These are phyloP conservation scores for Syngnathus scovelli DNA, from an alignment of 2,113 vertebrate species.

Conservation along the genomic window DNA sequence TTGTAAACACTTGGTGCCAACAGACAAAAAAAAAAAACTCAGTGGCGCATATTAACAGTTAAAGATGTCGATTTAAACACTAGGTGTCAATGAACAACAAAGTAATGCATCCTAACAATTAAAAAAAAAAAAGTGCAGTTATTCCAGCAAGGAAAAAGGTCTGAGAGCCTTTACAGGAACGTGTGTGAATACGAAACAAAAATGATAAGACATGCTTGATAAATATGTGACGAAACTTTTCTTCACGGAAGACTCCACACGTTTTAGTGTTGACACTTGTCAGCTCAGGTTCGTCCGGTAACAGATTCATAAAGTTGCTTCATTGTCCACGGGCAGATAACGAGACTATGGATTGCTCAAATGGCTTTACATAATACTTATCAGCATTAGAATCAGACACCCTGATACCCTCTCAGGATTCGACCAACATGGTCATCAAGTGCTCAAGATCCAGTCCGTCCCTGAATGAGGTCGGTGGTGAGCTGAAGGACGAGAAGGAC, in stretches of 20 bases:
- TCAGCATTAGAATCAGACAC: neutral
- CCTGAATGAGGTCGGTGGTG: slow-evolving; percentile 34
- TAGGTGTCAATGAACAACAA: no score
- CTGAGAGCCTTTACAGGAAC: neutral
- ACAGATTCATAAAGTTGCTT: neutral
- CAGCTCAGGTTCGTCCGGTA: neutral
- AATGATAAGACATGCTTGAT: neutral
- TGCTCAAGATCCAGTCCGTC: slow-evolving; percentile 69
- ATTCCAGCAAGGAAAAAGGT: slow-evolving; percentile 8
- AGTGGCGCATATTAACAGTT: no score
- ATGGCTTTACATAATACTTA: neutral
- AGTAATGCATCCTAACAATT: slow-evolving; percentile 19
- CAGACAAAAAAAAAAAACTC: neutral
- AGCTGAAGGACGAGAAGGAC: slow-evolving; percentile 41
- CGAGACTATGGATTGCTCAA: neutral
- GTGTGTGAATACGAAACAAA: neutral
- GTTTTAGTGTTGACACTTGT: slow-evolving; percentile 28
- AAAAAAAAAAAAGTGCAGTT: slow-evolving; percentile 44
- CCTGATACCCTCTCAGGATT: slow-evolving; percentile 54
- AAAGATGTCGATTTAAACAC: no score
- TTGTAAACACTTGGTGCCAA: neutral
- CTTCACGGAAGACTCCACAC: slow-evolving; percentile 36
- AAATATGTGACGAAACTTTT: slow-evolving; percentile 26
- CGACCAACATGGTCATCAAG: slow-evolving; percentile 75
- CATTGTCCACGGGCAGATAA: neutral